phyloP scores from a whole-genome alignment of 2,113 vertebrate species.

The Rhinolophus sinicus region DNA sequence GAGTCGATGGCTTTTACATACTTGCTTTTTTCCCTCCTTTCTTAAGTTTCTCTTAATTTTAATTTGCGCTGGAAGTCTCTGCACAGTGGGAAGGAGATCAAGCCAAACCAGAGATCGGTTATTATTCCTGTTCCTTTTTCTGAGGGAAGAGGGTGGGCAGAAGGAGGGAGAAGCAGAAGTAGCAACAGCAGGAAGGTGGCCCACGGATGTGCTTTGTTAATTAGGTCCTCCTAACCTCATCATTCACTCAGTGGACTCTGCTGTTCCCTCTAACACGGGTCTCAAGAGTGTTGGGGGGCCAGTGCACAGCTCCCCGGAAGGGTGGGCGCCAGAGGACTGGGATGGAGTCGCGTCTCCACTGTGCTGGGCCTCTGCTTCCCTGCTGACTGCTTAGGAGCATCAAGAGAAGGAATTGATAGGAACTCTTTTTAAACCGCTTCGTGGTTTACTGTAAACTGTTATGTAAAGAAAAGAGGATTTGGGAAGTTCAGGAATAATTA shows the following conservation, averaged over 20 bases:
- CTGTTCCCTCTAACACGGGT: neutral
- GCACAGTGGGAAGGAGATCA: neutral
- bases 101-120: neutral
- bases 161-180: neutral
- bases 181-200: neutral
- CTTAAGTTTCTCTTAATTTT: neutral
- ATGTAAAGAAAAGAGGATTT: neutral
- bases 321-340: neutral
- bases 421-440: neutral
- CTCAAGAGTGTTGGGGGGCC: neutral
- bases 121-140: neutral
- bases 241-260: neutral
- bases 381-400: neutral
- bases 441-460: neutral
- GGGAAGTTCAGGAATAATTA: neutral
- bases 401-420: neutral
- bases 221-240: neutral
- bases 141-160: neutral
- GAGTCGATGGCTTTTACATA: neutral
- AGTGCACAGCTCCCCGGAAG: neutral
- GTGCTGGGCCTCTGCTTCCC: neutral
- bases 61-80: neutral
- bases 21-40: neutral
- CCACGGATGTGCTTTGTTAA: neutral
- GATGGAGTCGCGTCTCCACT: neutral